Percentiles rank a stretch among this genome's conserved stretches.
Conservation (phyloP, 2,888 invertebrate genomes). For the Horisme vitalbata region DNA sequence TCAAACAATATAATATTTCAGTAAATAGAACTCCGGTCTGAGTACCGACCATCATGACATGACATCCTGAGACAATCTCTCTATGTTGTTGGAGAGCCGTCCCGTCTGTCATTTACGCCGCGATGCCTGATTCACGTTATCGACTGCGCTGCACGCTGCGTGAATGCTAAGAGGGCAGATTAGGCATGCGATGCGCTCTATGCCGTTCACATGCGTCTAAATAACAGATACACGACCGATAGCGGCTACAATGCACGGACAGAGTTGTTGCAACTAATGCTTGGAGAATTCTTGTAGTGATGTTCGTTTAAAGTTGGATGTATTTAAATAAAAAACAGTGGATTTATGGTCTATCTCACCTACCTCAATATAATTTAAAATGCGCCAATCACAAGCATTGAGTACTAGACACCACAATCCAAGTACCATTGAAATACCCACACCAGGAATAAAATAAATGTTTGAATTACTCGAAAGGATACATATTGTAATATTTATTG, state of each 20-base stretch:
- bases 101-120: constrained; percentile 41
- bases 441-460: too few relatives aligned
- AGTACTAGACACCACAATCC: too few relatives aligned
- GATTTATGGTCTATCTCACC: too few relatives aligned
- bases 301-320: too few relatives aligned
- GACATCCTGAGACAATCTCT: constrained; percentile 20
- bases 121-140: constrained; percentile 53
- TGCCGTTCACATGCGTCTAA: constrained; percentile 67
- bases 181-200: constrained; percentile 66
- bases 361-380: too few relatives aligned
- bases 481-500: too few relatives aligned
- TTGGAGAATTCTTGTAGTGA: constrained; percentile 10
- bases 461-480: too few relatives aligned
- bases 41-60: constrained; percentile 3
- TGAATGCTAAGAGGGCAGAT: constrained; percentile 70
- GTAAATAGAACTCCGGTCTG: too few relatives aligned
- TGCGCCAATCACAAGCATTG: too few relatives aligned
- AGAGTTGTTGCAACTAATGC: constrained; percentile 19
- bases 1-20: too few relatives aligned
- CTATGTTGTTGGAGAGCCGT: constrained; percentile 13
- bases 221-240: constrained; percentile 44
- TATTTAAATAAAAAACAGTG: too few relatives aligned
- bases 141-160: constrained; percentile 49
- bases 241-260: constrained; percentile 25
- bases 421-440: too few relatives aligned